Evolutionary conservation across 2,888 invertebrate genomes (phyloP).

Genomic region (Anarsia innoxiella): DNA sequence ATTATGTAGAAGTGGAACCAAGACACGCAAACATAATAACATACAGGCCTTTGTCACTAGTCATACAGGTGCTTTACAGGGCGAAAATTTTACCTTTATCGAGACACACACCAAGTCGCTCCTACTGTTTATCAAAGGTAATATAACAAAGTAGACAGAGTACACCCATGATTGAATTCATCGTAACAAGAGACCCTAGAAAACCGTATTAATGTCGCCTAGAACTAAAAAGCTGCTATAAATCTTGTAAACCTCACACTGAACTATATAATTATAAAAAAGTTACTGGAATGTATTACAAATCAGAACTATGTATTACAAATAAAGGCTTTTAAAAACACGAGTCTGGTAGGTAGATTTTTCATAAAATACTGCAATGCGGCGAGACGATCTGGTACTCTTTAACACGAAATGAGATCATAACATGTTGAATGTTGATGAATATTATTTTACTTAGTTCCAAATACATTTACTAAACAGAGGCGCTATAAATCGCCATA

Average conservation of each 20-base stretch:
- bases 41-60: too few species aligned
- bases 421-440: constrained; percentile 50
- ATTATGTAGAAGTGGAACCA: constrained; percentile 46
- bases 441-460: constrained; percentile 44
- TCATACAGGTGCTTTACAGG: too few species aligned
- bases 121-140: too few species aligned
- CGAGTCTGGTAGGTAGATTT: constrained; percentile 31
- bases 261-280: constrained; percentile 38
- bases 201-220: constrained; percentile 47
- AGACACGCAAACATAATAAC: too few species aligned
- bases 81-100: too few species aligned
- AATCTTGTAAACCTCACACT: constrained; percentile 55
- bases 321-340: too few species aligned
- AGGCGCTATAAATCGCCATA: constrained; percentile 45
- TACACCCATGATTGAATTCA: constrained; percentile 45
- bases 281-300: constrained; percentile 64
- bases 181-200: constrained; percentile 49
- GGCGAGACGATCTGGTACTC: constrained; percentile 38
- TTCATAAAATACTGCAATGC: constrained; percentile 38
- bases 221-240: constrained; percentile 63
- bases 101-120: too few species aligned
- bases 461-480: constrained; percentile 36
- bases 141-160: too few species aligned
- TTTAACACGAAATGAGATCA: constrained; percentile 68
- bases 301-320: constrained; percentile 35